Evolutionary conservation across 2,113 vertebrate species (phyloP), one percentile per base, ranked within the genome.

Genomic region (Mus pahari): DNA sequence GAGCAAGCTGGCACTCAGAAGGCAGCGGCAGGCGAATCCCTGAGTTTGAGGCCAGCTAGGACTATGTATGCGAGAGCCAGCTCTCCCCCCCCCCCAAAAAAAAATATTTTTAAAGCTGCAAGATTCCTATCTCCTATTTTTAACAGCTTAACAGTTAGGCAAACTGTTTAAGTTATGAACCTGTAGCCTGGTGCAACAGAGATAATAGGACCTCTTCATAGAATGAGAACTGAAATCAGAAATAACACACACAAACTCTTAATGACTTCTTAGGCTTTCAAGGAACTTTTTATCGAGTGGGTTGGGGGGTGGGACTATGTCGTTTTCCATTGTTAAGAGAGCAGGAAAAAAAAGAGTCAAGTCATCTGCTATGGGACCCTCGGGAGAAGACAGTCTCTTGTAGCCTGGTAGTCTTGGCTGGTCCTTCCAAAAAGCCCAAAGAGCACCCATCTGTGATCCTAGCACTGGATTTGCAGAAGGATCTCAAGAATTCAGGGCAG

Each of bases 281-380:
- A 89, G 36, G 17, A 16, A 84, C 33, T 86, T 92, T 82, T 68
- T 88, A 88, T 55, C 88, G 77, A 7, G 73, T 95, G 22, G 9
- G 60, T 20, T 6, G 19, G 58, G 19, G 5, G 17, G 55, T 17
- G 55, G 55, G 71, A 74, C 48, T 17, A 10, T 39, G 16, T n/a
- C 17, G 5, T 3, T 20, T 64, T 88, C 83, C 62, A 92, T 48
- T 94, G 89, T 92, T 84, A 95, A 62, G 79, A 20, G 96, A 33
- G 60, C 89, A 73, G 45, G 8, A 53, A 42, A 39, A 96, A 28
- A 53, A 31, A 95, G 13, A 86, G 81, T 81, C 28, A 84, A 36
- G 86, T 74, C 58, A 94, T 36, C 45, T 60, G 17, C 62, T 87
- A 17, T 28, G 48, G 89, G 33, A 92, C 39, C 91, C 45, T 64